Base-by-base conservation (phyloP, 2,797 vertebrate genomes). In the Catostomus latipinnis region DNA sequence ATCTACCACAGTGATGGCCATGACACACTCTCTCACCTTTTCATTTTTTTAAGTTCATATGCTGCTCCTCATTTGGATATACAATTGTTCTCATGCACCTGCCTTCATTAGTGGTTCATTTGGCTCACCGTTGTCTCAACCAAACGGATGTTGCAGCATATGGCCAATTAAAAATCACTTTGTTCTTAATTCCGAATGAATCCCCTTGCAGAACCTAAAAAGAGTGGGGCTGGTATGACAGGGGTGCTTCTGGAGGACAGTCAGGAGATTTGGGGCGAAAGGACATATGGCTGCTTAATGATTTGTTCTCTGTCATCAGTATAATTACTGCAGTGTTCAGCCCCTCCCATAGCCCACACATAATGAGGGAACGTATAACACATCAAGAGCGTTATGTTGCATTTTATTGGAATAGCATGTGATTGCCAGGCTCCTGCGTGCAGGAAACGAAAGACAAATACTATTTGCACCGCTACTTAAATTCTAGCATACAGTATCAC, bases 101-200 rank as follows among this genome's bases (percentile, higher is more conserved):
- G 82, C 70, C 72, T 85, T 86, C 89, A 90, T 88, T 90, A 85
- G 85, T 82, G 50, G 61, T 72, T 86, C 85, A 88, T 87, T 81
- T 86, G 79, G 80, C 71, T 82, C 70, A 71, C 86, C 81, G 78
- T 63, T 74, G 72, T 75, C 78, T 87, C 69, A 83, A 81, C 74
- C 84, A 87, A 84, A 81, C 85, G 86, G 82, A 91, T 83, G 77
- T 62, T 80, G 83, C 77, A 81, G 83, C 93, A 93, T 92, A 93
- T 93, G 92, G 91, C 78, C 87, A 91, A 92, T 93, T 92, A 94
- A 90, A 91, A 92, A 89, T 61, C 88, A 90, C 89, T 91, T 91
- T 91, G 89, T 87, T 90, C 86, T 85, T 91, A 86, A 89, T 88
- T 88, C 77, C 86, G 75, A 90, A 88, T 70, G 67, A 79, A 80